Conservation (phyloP, 37 sponge, comb jelly and placozoan genomes). For the Theonella swinhoei region DNA sequence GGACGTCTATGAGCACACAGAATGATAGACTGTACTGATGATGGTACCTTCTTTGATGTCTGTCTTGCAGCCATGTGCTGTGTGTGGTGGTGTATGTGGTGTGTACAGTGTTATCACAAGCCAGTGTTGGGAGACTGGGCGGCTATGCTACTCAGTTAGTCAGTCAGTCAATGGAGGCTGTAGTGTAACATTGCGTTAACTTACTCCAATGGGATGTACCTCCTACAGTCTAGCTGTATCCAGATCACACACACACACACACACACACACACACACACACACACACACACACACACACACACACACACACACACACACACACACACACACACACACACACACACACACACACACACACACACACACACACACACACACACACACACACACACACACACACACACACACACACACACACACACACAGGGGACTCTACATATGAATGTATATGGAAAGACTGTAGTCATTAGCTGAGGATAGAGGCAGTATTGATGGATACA, state of each 20-base stretch:
- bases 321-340: constrained; percentile 22
- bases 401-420: constrained; percentile 70
- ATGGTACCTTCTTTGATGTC: no score
- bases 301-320: constrained; percentile 3
- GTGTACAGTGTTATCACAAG: no score
- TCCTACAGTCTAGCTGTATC: not conserved
- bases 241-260: not conserved
- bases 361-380: constrained; percentile 27
- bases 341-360: constrained; percentile 5
- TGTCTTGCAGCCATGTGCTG: not conserved
- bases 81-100: not conserved
- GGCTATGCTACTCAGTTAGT: no score
- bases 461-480: no score
- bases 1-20: no score
- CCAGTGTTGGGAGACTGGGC: no score
- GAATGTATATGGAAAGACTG: constrained; percentile 30
- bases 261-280: constrained; percentile 2
- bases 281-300: constrained; percentile 3
- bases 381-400: constrained; percentile 21
- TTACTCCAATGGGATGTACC: no score
- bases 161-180: no score
- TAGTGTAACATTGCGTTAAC: no score
- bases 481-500: no score
- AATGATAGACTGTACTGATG: no score
- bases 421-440: constrained; percentile 65